Evolutionary conservation across 2,888 invertebrate species (phyloP).

Genomic region (Sphaeridia pumilis): DNA sequence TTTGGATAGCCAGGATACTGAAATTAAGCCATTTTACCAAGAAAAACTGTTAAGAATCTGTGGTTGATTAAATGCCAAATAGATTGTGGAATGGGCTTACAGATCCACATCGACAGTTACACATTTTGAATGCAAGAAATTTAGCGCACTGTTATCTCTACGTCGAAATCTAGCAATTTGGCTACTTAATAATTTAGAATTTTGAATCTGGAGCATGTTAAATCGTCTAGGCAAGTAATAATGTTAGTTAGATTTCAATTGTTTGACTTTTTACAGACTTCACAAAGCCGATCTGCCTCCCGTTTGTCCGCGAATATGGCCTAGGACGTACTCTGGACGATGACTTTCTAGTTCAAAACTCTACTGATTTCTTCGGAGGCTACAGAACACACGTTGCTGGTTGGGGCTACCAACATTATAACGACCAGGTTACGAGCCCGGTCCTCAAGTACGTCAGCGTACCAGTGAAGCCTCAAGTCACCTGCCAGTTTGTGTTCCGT

Average conservation of each 20-base stretch:
- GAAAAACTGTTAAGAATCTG: not conserved
- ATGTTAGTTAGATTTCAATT: too few relatives aligned
- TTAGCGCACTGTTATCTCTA: too few relatives aligned
- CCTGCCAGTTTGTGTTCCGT: conserved; percentile 18
- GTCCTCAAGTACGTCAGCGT: conserved; percentile 21
- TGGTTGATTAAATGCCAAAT: not conserved
- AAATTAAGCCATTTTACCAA: not conserved
- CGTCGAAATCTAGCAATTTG: too few relatives aligned
- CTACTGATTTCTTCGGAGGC: not conserved
- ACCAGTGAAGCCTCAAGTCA: conserved; percentile 18
- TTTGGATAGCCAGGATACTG: not conserved
- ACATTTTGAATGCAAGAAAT: not conserved
- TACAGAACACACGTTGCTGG: conserved; percentile 26
- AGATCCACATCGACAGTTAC: not conserved
- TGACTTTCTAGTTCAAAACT: conserved; percentile 8
- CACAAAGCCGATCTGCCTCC: conserved; percentile 30
- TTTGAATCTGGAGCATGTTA: too few relatives aligned
- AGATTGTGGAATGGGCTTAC: not conserved
- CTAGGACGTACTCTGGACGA: conserved; percentile 12
- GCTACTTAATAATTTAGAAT: too few relatives aligned
- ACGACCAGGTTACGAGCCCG: conserved; percentile 18
- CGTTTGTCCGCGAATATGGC: conserved; percentile 23
- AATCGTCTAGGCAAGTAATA: too few relatives aligned
- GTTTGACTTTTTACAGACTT: too few relatives aligned
- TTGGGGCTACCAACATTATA: conserved; percentile 34